Evolutionary conservation across 2,113 vertebrate genomes (phyloP).

Genomic region (Apaloderma vittatum): DNA sequence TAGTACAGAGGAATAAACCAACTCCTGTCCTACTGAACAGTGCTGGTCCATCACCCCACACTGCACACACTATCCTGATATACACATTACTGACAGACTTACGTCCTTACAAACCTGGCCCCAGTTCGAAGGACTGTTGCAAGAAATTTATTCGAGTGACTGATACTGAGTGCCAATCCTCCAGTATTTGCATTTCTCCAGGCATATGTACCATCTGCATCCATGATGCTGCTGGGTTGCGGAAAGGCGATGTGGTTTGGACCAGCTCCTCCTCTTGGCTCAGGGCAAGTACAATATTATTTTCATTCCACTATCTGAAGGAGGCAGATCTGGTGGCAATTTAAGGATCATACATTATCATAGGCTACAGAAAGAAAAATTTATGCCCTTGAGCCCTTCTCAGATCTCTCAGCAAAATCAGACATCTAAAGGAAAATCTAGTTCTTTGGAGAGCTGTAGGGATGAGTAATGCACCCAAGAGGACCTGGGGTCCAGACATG

Average conservation of each 20-base stretch:
- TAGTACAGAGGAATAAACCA: neutral
- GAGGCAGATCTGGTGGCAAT: constrained; percentile 60
- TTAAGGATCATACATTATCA: constrained; percentile 67
- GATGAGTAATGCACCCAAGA: constrained; percentile 42
- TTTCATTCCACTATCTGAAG: constrained; percentile 27
- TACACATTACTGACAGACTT: neutral
- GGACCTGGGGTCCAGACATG: neutral
- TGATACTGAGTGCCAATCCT: neutral
- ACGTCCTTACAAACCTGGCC: neutral
- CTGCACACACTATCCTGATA: neutral
- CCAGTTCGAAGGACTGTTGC: neutral
- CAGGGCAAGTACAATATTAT: neutral
- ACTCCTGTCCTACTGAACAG: neutral
- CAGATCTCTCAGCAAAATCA: constrained; percentile 65
- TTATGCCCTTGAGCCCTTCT: constrained; percentile 69
- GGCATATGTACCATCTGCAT: neutral
- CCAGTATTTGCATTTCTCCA: neutral
- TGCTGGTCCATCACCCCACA: neutral
- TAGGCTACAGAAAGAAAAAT: constrained; percentile 70
- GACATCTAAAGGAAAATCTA: constrained; percentile 70
- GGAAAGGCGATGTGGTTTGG: neutral
- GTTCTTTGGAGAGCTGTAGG: constrained; percentile 39
- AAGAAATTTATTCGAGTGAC: neutral
- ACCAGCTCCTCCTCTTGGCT: neutral
- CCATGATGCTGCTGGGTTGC: neutral